Base-by-base conservation (phyloP, 1,140 invertebrate species). In the Hestina assimilis region DNA sequence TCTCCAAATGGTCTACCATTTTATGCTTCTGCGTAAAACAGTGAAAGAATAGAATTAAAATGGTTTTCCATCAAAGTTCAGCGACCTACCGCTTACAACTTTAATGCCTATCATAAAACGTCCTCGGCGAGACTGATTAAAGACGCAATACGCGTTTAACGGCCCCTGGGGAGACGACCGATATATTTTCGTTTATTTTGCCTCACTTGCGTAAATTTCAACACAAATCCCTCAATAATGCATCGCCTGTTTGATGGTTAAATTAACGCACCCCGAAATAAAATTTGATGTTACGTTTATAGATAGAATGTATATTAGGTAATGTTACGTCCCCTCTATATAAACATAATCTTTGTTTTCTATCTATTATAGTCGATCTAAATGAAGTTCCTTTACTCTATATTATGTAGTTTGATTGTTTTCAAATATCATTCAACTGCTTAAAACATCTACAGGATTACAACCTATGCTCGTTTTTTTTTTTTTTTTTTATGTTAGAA, bases 101-200 rank as follows among this genome's bases (percentile, higher is more conserved):
- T 83, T 80, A 74, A 70, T 81, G 70, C 75, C 78, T 75, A 79
- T 74, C 72, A 63, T 83, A 79, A 85, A 83, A 67, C 61, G 59
- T 57, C 72, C 73, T 76, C 74, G 47, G 50, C 55, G 79, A 75
- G 72, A 53, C 73, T 79, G 71, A 80, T 81, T 81, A 79, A 75
- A 77, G 72, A 69, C 67, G 66, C 55, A 59, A 67, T 66, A 63
- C 66, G 53, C 59, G 41, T 77, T 72, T 73, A 71, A 70, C 67
- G 68, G 35, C 68, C 42, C 17, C 14, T 9, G 60, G 63, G 59
- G 61, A 66, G 57, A 62, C 69, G 71, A 58, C 57, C 62, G 63
- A 71, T 61, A 65, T 64, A 69, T 69, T 62, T 66, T 57, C 70
- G 72, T 79, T 75, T 74, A 68, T 80, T 75, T 74, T 72, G 67